Base-by-base conservation (phyloP, 2,888 invertebrate genomes). In the Acronicta aceris region DNA sequence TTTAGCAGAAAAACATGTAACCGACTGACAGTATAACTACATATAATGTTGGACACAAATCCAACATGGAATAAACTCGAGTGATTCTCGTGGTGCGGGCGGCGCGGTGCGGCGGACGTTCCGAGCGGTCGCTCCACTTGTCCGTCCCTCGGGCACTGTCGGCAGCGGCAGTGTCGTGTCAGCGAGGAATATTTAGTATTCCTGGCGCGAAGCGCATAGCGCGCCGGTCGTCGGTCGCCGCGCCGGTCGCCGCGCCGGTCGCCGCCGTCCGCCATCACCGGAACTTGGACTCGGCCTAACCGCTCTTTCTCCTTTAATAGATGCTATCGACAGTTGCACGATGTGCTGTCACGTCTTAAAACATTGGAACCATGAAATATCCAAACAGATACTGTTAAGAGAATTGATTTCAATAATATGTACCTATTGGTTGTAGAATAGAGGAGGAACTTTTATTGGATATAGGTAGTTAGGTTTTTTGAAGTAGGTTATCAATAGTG, bases 291-390 rank as follows among this genome's bases (percentile, higher is more conserved):
- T 80, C 81, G 76, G 81, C 81, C 79, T 82, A 85, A 84, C 81
- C 80, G 82, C 84, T 87, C 76, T 81, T 87, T 87, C 84, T 87
- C 84, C 86, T 87, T 88, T 85, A 82, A 80, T 85, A 84, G 85
- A 88, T 85, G 65, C 66, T 81, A 87, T 86, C 81, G 77, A 71
- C 80, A 82, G 78, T 82, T 65, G 81, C 81, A 81, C 79, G 78
- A 80, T 65, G 71, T 80, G 71, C 75, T 70, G 74, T 75, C 80
- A 79, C 69, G 74, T 71, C 48, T 47, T 30, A 48, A 60, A 50
- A 46, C 36, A 52, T 45, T 50, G 66, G 50, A 13, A n/a, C 25
- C 30, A 15, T 56, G 25, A 55, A 54, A 60, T 59, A 40, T 42
- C 48, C 43, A 47, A 12, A 36, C 40, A 25, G 21, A 41, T 64